Evolutionary conservation across 2,797 vertebrate genomes (phyloP).

Genomic region (Tragopan temminckii): DNA sequence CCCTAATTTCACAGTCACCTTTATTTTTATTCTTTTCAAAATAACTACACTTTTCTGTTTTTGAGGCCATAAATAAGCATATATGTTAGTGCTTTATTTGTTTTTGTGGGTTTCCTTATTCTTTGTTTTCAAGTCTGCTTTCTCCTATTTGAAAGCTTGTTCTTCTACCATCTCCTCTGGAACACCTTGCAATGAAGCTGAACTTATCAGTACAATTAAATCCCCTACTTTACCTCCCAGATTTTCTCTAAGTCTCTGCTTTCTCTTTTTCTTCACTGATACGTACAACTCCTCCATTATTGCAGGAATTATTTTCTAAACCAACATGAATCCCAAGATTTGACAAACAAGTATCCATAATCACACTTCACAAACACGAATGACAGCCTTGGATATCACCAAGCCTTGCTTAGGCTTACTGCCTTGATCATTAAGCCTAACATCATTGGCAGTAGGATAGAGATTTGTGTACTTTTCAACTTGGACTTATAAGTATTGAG

Average conservation of each 20-base stretch:
- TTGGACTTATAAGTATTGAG: background rate
- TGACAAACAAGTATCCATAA: background rate
- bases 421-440: background rate
- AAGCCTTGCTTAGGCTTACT: background rate
- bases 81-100: background rate
- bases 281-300: background rate
- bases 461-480: background rate
- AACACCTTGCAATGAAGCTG: background rate
- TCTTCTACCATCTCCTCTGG: background rate
- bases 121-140: background rate
- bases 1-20: background rate
- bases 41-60: background rate
- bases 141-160: background rate
- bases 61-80: background rate
- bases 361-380: background rate
- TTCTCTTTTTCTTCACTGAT: background rate
- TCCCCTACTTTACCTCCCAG: background rate
- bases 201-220: background rate
- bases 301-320: background rate
- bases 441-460: background rate
- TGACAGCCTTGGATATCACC: background rate
- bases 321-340: background rate
- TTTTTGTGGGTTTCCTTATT: background rate
- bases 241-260: background rate
- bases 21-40: background rate